phyloP scores from a whole-genome alignment of 2,888 invertebrate genomes.

The Drosophila recens region DNA sequence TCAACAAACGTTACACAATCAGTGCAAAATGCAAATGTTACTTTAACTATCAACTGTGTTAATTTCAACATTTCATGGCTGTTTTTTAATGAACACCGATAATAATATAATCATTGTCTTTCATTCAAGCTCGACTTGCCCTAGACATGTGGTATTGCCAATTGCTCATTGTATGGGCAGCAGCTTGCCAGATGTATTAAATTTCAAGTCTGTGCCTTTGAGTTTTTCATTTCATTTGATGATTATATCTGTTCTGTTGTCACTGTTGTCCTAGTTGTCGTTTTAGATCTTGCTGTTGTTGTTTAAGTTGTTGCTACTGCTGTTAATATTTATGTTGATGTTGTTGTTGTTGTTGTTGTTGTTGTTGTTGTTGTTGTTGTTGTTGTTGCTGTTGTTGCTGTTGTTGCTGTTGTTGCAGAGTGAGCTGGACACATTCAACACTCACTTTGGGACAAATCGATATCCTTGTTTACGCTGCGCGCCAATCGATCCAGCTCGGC shows the following conservation, averaged over 20 bases:
- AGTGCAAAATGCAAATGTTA: constrained; percentile 18
- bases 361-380: constrained; percentile 12
- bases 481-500: constrained; percentile 96
- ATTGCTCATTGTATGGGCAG: constrained; percentile 44
- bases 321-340: constrained; percentile 4
- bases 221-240: not conserved
- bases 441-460: constrained; percentile 85
- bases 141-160: constrained; percentile 18
- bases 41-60: constrained; percentile 8
- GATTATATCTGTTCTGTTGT: not conserved
- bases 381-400: constrained; percentile 17
- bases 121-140: constrained; percentile 6
- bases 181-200: constrained; percentile 11
- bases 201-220: constrained; percentile 21
- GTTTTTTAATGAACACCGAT: constrained; percentile 1
- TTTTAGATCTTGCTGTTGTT: not conserved
- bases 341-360: constrained; percentile 6
- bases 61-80: constrained; percentile 6
- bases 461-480: constrained; percentile 86
- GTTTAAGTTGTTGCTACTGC: constrained; percentile 10
- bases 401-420: constrained; percentile 21
- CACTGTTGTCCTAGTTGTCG: constrained; percentile 1
- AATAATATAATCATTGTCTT: not conserved
- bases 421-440: constrained; percentile 71
- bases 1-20: constrained; percentile 20